A percentile compares a stretch with the other conserved stretches of the same genome.
These are phyloP conservation scores for Anastatus disparis DNA, from an alignment of 1,140 invertebrate species.

Conservation along the genomic window DNA sequence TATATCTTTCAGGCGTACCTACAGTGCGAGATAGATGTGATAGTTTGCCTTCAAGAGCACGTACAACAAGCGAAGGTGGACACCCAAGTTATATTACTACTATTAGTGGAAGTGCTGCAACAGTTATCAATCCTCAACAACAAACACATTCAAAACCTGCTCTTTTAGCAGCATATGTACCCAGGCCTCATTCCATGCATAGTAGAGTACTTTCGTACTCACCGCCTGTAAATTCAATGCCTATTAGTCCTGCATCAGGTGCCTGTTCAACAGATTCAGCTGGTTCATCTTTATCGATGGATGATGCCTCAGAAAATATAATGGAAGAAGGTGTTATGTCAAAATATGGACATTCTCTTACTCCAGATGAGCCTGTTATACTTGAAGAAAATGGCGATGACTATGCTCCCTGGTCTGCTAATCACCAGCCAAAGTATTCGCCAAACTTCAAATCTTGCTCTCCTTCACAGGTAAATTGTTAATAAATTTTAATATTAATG, in stretches of 20 bases:
- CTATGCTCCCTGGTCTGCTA: constrained; percentile 62
- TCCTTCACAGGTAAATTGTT: constrained; percentile 69
- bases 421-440: constrained; percentile 63
- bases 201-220: constrained; percentile 71
- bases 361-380: constrained; percentile 75
- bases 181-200: constrained; percentile 71
- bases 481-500: too few relatives aligned
- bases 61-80: constrained; percentile 60
- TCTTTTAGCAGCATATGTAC: constrained; percentile 59
- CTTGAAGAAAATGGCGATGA: constrained; percentile 73
- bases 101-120: constrained; percentile 31
- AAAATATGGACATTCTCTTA: constrained; percentile 70
- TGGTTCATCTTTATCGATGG: constrained; percentile 76
- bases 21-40: constrained; percentile 78
- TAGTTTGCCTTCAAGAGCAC: constrained; percentile 78
- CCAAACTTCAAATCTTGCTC: constrained; percentile 67
- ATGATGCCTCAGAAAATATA: constrained; percentile 68
- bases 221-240: constrained; percentile 73
- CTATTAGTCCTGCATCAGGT: constrained; percentile 70
- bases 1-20: constrained; percentile 54
- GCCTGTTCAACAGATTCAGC: constrained; percentile 77
- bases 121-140: constrained; percentile 59
- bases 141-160: constrained; percentile 50
- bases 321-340: constrained; percentile 55
- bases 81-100: constrained; percentile 68